phyloP scores from a whole-genome alignment of 2,888 invertebrate genomes.

The Ctenicera cuprea region DNA sequence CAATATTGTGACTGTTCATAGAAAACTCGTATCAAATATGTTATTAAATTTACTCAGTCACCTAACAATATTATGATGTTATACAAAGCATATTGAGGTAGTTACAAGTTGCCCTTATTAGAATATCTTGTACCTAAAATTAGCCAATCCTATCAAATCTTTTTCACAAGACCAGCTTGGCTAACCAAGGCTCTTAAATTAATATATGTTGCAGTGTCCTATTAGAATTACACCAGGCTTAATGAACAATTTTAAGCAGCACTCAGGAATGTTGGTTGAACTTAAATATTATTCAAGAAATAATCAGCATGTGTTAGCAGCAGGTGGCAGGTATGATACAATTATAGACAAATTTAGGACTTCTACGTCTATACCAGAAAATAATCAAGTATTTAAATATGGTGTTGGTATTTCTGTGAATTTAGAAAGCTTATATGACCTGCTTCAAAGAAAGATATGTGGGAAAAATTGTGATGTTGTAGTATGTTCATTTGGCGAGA shows the following conservation, averaged over 20 bases:
- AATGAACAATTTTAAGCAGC: not conserved
- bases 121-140: too few relatives aligned
- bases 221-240: not conserved
- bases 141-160: too few relatives aligned
- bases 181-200: too few relatives aligned
- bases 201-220: not conserved
- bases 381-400: slow-evolving; percentile 9
- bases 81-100: too few relatives aligned
- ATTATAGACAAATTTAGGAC: slow-evolving; percentile 11
- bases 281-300: not conserved
- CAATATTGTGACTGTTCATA: too few relatives aligned
- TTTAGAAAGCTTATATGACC: not conserved
- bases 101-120: too few relatives aligned
- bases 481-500: slow-evolving; percentile 1
- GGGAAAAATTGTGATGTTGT: not conserved
- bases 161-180: too few relatives aligned
- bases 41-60: too few relatives aligned
- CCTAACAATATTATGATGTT: too few relatives aligned
- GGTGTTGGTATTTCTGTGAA: slow-evolving; percentile 27
- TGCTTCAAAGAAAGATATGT: not conserved
- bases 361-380: not conserved
- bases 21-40: too few relatives aligned
- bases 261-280: slow-evolving; percentile 29
- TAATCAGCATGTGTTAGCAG: not conserved
- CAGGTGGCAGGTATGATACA: slow-evolving; percentile 30